Base-by-base conservation (phyloP, 2,888 invertebrate species). In the Ferdinandea cuprea region DNA sequence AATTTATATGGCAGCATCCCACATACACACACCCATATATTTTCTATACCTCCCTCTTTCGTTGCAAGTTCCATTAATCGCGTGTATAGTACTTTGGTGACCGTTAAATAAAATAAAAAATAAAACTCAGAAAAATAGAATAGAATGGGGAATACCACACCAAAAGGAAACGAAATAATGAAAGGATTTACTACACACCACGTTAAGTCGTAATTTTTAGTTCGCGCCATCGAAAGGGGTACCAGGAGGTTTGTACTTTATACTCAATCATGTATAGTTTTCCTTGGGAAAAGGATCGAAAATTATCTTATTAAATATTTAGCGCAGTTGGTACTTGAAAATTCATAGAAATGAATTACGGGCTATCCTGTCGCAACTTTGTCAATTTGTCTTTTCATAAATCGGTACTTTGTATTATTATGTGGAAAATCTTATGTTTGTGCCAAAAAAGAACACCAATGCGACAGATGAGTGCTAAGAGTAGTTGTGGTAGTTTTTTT, bases 301-400 rank as follows among this genome's bases (percentile, higher is more conserved):
- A 72, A 54, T 61, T 61, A 71, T 73, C 79, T 56, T 66, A 79
- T 79, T 73, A 61, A 79, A 79, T 46, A 79, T 73, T 79, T 61
- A 78, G 11, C 73, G 48, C 35, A 25, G 5, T n/a, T n/a, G 54
- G 8, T 46, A 11, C 8, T 80, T 13, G 19, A 37, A 80, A 69
- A 80, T 80, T 68, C 69, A 76, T 81, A 61, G 81, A 81, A 59
- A 52, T 37, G 46, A 61, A 68, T 76, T 66, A 61, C 40, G 50
- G 46, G 40, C 37, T 59, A 25, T 32, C 9, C 19, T 40, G 13
- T 69, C 46, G 44, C 46, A 63, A 65, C 32, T 54, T 61, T 81
- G 30, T 54, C 81, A 65, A 76, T 66, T 72, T 78, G 72, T 72
- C 46, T 58, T 28, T 44, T 46, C 72, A 72, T 71, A 71, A 54